Base-by-base conservation (phyloP, 2,888 invertebrate species). In the Margaritifera margaritifera region DNA sequence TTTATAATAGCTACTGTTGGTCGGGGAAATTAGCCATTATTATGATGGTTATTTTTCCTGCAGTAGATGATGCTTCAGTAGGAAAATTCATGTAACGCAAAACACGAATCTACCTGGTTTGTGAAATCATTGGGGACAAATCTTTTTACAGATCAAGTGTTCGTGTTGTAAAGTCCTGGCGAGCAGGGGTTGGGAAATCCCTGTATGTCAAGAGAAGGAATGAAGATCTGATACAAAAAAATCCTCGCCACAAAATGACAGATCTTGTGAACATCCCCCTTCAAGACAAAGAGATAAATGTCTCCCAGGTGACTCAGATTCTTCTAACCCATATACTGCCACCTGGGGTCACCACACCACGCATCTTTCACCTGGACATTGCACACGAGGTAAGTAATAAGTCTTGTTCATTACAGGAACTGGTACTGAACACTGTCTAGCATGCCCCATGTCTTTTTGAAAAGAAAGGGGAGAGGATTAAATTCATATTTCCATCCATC, bases 141-240 rank as follows among this genome's bases (percentile, higher is more conserved):
- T 2, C 15, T 42, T 15, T 53, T 64, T 61, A 6, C 57, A 85
- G 86, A 0, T 81, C 78, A 42, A 71, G 69, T 62, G 86, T 83
- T 4, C 71, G 85, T 52, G 63, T 85, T 22, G 77, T 86, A 4
- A 80, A 79, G 50, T 86, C 86, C 3, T 74, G 72, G 71, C 72
- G 82, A 60, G 81, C 86, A 6, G 86, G 85, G 8, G 82, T 83
- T 51, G 86, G 86, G 0, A 86, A 86, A 68, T 78, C 80, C 4
- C 61, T 85, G 64, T 79, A 75, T 66, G 80, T 77, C 61, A 66
- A 77, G 50, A 72, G 85, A 53, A 66, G 75, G 64, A 72, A 69
- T 5, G 72, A 73, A 66, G 67, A 81, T 24, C 69, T 84, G 6
- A 50, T 58, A 20, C 25, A 60, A 42, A 55, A 61, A 0, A 56